These are phyloP conservation scores for Emydura subglobosa DNA, from an alignment of 2,113 vertebrate species.

Conservation along the genomic window DNA sequence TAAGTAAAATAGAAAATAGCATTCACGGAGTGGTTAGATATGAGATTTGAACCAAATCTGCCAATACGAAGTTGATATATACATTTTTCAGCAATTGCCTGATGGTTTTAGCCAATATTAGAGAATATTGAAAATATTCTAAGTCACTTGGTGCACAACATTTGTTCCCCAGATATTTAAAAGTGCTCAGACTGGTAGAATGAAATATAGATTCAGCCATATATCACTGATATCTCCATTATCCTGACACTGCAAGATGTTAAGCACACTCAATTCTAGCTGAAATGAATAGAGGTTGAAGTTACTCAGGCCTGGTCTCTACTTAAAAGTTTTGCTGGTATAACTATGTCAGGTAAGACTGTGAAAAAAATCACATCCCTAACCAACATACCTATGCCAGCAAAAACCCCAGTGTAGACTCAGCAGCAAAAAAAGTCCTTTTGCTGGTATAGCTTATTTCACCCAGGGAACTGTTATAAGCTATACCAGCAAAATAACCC, in stretches of 20 bases:
- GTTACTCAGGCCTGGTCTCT: neutral
- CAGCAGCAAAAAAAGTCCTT: neutral
- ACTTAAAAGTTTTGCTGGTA: neutral
- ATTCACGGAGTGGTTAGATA: neutral
- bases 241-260: neutral
- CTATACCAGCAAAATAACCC: neutral
- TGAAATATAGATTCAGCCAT: neutral
- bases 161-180: neutral
- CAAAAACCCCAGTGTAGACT: neutral
- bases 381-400: neutral
- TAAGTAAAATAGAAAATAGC: neutral
- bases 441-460: neutral
- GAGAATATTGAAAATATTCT: neutral
- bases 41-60: neutral
- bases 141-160: neutral
- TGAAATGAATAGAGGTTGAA: neutral
- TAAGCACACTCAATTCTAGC: neutral
- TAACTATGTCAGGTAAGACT: neutral
- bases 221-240: neutral
- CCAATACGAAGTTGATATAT: neutral
- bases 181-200: neutral
- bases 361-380: neutral
- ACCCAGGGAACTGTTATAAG: neutral
- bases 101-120: neutral
- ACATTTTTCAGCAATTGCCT: neutral